phyloP scores from a whole-genome alignment of 2,113 vertebrate genomes.

The Trinectes maculatus region DNA sequence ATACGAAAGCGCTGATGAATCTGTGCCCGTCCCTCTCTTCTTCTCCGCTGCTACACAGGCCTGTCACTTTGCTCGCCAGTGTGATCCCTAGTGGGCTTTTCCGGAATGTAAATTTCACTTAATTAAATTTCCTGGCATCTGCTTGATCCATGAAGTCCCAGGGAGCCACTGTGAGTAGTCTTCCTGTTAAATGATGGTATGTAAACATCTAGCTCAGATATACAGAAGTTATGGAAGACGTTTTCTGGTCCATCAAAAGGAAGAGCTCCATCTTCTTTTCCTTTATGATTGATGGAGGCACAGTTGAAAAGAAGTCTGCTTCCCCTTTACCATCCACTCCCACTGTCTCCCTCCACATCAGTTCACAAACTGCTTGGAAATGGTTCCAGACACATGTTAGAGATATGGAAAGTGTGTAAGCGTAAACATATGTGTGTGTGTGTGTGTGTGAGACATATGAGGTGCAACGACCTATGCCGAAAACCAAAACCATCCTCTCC shows the following conservation, averaged over 20 bases:
- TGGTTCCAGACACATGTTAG: not conserved
- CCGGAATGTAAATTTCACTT: constrained; percentile 75
- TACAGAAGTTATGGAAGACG: not conserved
- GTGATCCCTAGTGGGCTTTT: constrained; percentile 60
- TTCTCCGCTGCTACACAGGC: constrained; percentile 30
- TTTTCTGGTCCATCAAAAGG: not conserved
- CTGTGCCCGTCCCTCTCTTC: constrained; percentile 15
- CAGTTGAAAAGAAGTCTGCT: not conserved
- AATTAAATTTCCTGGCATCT: constrained; percentile 79
- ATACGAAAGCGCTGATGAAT: constrained; percentile 21
- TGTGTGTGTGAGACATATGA: not conserved
- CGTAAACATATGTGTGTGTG: not conserved
- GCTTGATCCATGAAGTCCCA: constrained; percentile 61
- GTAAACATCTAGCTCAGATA: not conserved
- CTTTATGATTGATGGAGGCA: constrained; percentile 11
- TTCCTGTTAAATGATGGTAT: constrained; percentile 17
- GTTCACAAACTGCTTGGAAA: not conserved
- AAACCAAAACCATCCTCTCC: not conserved
- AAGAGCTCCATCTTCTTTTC: not conserved
- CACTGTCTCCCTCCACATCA: constrained; percentile 1
- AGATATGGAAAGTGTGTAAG: not conserved
- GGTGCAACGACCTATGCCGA: not conserved
- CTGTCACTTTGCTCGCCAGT: constrained; percentile 38
- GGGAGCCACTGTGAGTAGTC: constrained; percentile 47
- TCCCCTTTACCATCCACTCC: not conserved